Evolutionary conservation across 2,888 invertebrate genomes (phyloP).

Genomic region (Cephus spinipes): DNA sequence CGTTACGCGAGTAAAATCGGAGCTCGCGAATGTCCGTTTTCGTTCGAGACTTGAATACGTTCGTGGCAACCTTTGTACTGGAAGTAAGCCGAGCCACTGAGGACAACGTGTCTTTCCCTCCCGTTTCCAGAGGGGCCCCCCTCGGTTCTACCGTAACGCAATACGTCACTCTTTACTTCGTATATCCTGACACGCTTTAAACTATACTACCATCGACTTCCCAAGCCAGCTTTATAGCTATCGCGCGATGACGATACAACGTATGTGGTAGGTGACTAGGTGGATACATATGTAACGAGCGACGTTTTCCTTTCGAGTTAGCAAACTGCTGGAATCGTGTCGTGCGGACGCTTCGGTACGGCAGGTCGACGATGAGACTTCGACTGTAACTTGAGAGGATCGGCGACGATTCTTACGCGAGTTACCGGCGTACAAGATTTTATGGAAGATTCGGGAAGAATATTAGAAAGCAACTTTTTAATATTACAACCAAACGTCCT

Average conservation of each 20-base stretch:
- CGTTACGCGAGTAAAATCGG: not conserved
- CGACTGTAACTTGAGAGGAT: not conserved
- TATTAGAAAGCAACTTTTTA: too few species aligned
- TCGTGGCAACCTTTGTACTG: constrained; percentile 8
- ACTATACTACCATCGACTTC: not conserved
- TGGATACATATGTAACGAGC: not conserved
- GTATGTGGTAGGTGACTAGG: not conserved
- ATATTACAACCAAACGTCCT: too few species aligned
- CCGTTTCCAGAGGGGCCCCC: not conserved
- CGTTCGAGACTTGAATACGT: not conserved
- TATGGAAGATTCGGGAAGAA: not conserved
- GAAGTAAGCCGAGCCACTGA: constrained; percentile 17
- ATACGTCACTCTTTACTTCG: constrained; percentile 2
- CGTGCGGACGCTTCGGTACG: not conserved
- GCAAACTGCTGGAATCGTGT: not conserved
- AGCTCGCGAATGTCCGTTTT: not conserved
- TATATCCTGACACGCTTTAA: not conserved
- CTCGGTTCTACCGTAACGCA: not conserved
- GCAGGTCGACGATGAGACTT: not conserved
- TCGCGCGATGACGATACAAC: not conserved
- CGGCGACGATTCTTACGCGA: not conserved
- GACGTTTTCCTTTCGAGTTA: not conserved
- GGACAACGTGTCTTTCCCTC: constrained; percentile 10
- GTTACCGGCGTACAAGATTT: not conserved
- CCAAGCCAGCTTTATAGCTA: not conserved